Evolutionary conservation across 2,888 invertebrate species (phyloP).

Genomic region (Drosophila koepferae): DNA sequence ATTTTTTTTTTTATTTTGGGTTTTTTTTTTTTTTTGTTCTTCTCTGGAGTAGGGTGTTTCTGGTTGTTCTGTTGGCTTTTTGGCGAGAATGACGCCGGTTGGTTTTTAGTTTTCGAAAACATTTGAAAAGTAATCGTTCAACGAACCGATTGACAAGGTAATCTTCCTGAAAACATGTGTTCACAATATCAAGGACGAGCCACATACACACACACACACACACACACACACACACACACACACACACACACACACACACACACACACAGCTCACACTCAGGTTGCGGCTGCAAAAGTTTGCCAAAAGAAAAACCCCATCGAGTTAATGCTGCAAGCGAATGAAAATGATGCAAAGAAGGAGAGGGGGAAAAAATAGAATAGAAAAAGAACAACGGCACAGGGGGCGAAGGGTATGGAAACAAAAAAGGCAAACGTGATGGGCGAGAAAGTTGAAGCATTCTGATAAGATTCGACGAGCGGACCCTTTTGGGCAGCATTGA

Average conservation of each 20-base stretch:
- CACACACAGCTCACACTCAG: slow-evolving; percentile 9
- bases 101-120: slow-evolving; percentile 57
- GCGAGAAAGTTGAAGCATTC: slow-evolving; percentile 64
- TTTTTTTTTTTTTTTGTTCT: background rate
- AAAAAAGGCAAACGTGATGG: slow-evolving; percentile 50
- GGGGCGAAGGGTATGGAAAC: background rate
- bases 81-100: slow-evolving; percentile 22
- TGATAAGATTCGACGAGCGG: slow-evolving; percentile 69
- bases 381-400: background rate
- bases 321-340: slow-evolving; percentile 40
- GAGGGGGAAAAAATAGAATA: slow-evolving; percentile 4
- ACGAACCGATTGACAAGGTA: slow-evolving; percentile 81
- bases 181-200: slow-evolving; percentile 69
- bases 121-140: slow-evolving; percentile 77
- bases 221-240: slow-evolving; percentile 18
- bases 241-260: too few species aligned
- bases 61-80: slow-evolving; percentile 7
- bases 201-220: slow-evolving; percentile 34
- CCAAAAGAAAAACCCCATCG: slow-evolving; percentile 32
- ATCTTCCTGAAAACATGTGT: slow-evolving; percentile 79
- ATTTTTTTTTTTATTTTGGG: slow-evolving; percentile 7
- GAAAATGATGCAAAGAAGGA: slow-evolving; percentile 42
- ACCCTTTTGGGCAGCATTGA: slow-evolving; percentile 48
- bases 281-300: slow-evolving; percentile 55
- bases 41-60: slow-evolving; percentile 15